A percentile compares a stretch with the other conserved stretches of the same genome.
Evolutionary conservation across 2,797 vertebrate species (phyloP).

Genomic region (Melanogrammus aeglefinus): DNA sequence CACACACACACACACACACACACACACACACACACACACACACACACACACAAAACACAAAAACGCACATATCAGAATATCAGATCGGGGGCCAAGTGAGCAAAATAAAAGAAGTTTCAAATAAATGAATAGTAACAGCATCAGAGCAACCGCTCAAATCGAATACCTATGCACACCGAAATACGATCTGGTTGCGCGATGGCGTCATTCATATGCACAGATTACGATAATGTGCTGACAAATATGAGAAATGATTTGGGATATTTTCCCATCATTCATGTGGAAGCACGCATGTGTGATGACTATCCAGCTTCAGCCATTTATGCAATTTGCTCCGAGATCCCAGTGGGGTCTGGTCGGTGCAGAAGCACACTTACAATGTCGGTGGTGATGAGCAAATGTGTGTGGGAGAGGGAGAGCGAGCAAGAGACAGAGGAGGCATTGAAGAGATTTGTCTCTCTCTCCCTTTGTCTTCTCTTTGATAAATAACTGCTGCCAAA

Average conservation of each 20-base stretch:
- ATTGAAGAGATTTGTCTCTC: neutral
- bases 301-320: constrained; percentile 23
- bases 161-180: neutral
- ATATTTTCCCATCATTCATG: constrained; percentile 33
- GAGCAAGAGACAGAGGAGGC: neutral
- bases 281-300: constrained; percentile 28
- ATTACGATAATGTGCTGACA: constrained; percentile 7
- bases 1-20: too few species aligned
- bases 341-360: constrained; percentile 26
- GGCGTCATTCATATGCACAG: neutral
- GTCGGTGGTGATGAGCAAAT: neutral
- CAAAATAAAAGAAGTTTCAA: neutral
- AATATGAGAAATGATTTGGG: constrained; percentile 23
- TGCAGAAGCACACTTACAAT: neutral
- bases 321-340: constrained; percentile 35
- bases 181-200: neutral
- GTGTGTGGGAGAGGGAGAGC: too few species aligned
- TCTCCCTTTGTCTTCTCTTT: neutral
- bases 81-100: neutral
- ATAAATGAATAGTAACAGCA: neutral
- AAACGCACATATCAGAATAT: neutral
- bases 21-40: neutral
- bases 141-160: neutral
- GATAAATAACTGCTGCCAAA: neutral
- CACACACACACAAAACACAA: neutral